These are phyloP conservation scores for Numenius phaeopus DNA, from an alignment of 2,797 vertebrate species.

Conservation along the genomic window DNA sequence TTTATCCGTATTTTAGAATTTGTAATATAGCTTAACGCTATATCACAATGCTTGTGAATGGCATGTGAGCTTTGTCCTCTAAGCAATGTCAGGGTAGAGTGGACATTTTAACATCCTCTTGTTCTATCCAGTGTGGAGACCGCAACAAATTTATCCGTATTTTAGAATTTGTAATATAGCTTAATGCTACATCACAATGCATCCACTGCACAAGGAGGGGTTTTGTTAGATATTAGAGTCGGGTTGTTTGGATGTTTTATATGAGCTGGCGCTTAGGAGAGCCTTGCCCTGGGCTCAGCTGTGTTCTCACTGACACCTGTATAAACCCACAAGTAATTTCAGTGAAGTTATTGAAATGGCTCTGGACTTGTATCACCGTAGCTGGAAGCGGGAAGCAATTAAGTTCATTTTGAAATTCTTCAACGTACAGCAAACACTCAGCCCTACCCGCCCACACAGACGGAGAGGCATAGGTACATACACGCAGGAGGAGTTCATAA, in stretches of 20 bases:
- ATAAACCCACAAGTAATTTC: constrained; percentile 5
- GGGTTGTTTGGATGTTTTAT: not conserved
- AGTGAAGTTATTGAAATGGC: not conserved
- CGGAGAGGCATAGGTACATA: not conserved
- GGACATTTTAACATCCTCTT: not conserved
- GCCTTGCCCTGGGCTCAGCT: not conserved
- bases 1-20: not conserved
- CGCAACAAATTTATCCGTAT: not conserved
- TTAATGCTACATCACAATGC: not conserved
- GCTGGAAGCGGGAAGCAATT: not conserved
- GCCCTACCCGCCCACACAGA: not conserved
- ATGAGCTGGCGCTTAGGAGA: not conserved
- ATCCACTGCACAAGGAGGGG: not conserved
- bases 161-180: not conserved
- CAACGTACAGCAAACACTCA: not conserved
- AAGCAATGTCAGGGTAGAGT: not conserved
- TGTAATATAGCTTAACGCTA: not conserved
- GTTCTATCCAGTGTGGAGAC: not conserved
- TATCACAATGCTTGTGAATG: not conserved
- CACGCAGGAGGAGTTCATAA: not conserved
- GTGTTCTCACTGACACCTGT: not conserved
- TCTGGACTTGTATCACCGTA: not conserved
- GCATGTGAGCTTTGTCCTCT: not conserved
- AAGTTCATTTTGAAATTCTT: constrained; percentile 22
- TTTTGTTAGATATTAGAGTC: not conserved